phyloP scores from a whole-genome alignment of 2,113 vertebrate species.

The Turdus rufiventris region DNA sequence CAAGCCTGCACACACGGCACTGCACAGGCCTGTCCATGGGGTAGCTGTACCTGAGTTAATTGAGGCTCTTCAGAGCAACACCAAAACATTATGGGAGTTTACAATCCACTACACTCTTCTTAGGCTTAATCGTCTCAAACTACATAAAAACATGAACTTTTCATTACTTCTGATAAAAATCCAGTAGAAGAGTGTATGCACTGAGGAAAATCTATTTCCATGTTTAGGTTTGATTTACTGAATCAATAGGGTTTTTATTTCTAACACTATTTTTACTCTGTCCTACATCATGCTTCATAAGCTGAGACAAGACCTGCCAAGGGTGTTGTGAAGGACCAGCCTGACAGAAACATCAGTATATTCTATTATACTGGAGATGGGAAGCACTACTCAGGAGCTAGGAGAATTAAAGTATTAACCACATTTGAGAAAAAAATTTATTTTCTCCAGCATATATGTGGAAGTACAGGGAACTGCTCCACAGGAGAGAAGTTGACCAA shows the following conservation, averaged over 20 bases:
- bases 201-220: neutral
- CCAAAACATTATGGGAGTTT: neutral
- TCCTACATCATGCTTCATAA: neutral
- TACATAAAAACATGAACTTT: neutral
- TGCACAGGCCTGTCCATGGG: rapidly evolving
- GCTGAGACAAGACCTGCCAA: neutral
- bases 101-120: neutral
- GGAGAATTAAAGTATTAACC: neutral
- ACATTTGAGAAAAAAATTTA: neutral
- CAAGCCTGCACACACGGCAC: neutral
- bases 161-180: neutral
- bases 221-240: rapidly evolving
- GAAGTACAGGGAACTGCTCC: neutral
- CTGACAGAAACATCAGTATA: neutral
- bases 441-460: neutral
- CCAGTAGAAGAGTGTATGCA: rapidly evolving
- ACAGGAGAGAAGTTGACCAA: neutral
- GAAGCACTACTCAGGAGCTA: neutral
- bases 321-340: neutral
- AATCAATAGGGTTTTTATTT: neutral
- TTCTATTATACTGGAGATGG: neutral
- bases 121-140: neutral
- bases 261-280: neutral
- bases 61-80: neutral
- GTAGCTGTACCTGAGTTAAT: rapidly evolving